Conservation (phyloP, 1,140 invertebrate species). For the Mactra quadrangularis region DNA sequence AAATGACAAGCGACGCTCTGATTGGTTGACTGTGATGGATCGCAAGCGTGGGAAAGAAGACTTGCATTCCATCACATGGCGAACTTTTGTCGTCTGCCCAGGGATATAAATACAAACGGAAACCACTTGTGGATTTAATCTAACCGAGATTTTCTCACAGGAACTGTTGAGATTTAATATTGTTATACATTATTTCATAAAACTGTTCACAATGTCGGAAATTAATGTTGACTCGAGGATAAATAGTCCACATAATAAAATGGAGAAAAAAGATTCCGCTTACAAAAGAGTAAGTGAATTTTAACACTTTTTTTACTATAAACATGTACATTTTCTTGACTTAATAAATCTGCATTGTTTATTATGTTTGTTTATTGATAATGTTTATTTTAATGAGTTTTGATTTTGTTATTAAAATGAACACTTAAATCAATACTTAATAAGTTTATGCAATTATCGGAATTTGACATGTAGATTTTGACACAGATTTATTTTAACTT, state of each 20-base stretch:
- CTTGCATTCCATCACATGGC: conserved; percentile 59
- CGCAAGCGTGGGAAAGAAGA: conserved; percentile 59
- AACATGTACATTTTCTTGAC: too few species aligned
- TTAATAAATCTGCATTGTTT: too few species aligned
- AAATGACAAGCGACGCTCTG: background rate
- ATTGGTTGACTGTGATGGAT: conserved; percentile 54
- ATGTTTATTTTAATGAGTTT: too few species aligned
- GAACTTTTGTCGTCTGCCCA: conserved; percentile 59
- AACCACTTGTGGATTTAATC: conserved; percentile 62
- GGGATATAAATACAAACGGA: conserved; percentile 54
- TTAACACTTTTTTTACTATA: too few species aligned
- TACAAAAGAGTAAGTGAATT: conserved; percentile 58
- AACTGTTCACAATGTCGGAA: conserved; percentile 44
- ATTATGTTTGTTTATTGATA: too few species aligned
- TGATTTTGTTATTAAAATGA: too few species aligned
- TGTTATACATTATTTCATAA: background rate
- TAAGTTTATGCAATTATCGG: too few species aligned
- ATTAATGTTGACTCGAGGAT: conserved; percentile 30
- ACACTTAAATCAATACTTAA: too few species aligned
- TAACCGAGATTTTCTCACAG: conserved; percentile 8
- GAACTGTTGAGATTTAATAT: conserved; percentile 7
- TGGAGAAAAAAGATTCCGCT: conserved; percentile 61
- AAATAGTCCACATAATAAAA: conserved; percentile 33
- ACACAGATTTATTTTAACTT: too few species aligned
- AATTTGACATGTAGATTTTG: too few species aligned